Conservation (phyloP, 2,797 vertebrate species). For the Fringilla coelebs region DNA sequence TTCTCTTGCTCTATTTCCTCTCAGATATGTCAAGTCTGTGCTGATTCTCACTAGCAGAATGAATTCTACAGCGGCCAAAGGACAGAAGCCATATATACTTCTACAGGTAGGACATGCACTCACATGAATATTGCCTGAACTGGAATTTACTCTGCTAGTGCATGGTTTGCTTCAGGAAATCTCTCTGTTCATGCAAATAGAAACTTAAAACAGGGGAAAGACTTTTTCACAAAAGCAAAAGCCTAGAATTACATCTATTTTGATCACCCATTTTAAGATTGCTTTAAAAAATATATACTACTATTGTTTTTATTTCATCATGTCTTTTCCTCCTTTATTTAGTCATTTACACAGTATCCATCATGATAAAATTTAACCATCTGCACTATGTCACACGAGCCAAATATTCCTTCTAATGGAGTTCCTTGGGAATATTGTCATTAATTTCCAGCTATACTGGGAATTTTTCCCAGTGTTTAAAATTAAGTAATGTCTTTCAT, state of each 20-base stretch:
- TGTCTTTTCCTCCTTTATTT: not conserved
- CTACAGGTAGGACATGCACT: not conserved
- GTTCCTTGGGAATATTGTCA: constrained; percentile 6
- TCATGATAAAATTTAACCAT: constrained; percentile 1
- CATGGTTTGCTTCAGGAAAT: not conserved
- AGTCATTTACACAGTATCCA: not conserved
- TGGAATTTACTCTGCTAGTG: not conserved
- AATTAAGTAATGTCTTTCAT: not conserved
- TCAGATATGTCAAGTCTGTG: not conserved
- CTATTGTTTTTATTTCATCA: not conserved
- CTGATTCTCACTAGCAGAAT: not conserved
- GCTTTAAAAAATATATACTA: not conserved
- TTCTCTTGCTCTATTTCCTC: not conserved
- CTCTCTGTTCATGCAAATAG: not conserved
- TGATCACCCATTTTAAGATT: not conserved
- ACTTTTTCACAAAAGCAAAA: not conserved
- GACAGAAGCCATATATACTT: not conserved
- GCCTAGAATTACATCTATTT: not conserved
- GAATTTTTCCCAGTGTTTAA: constrained; percentile 14
- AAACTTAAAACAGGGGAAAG: not conserved
- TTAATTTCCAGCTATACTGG: constrained; percentile 1
- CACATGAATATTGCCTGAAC: not conserved
- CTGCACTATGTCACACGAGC: not conserved
- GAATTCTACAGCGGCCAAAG: not conserved
- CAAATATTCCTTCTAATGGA: constrained; percentile 5